A percentile compares a stretch with the other conserved stretches of the same genome.
Conservation (phyloP, 1,140 invertebrate genomes). For the Armadillidium nasatum region DNA sequence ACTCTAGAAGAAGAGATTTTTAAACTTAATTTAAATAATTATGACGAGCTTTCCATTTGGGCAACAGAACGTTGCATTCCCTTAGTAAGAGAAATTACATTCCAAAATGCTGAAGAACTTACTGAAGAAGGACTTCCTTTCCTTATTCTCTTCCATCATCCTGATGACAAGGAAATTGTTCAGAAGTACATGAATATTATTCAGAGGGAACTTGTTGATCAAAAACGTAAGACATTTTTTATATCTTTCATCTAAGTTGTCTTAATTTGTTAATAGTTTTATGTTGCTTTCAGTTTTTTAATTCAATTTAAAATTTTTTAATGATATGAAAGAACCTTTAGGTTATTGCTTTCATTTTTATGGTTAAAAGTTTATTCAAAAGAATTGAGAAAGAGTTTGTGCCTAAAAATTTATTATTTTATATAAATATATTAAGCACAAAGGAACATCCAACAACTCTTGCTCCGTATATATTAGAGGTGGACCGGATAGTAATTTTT, state of each 20-base stretch:
- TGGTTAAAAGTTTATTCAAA: too few species aligned
- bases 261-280: neutral
- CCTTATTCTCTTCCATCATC: slow-evolving; percentile 89
- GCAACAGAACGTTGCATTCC: slow-evolving; percentile 70
- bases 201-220: slow-evolving; percentile 66
- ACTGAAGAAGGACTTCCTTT: slow-evolving; percentile 99
- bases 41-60: slow-evolving; percentile 67
- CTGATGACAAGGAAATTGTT: slow-evolving; percentile 78
- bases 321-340: too few species aligned
- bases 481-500: too few species aligned
- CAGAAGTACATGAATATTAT: slow-evolving; percentile 77
- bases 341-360: neutral
- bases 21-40: slow-evolving; percentile 30
- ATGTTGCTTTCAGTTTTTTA: neutral
- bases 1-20: slow-evolving; percentile 44
- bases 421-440: too few species aligned
- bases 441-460: too few species aligned
- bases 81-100: slow-evolving; percentile 54
- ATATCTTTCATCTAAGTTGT: slow-evolving; percentile 13
- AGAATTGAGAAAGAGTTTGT: too few species aligned
- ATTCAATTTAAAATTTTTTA: too few species aligned
- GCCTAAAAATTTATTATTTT: too few species aligned
- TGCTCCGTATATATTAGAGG: too few species aligned
- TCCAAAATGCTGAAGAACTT: slow-evolving; percentile 95
- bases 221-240: slow-evolving; percentile 75